Percentiles rank a stretch among this genome's conserved stretches.
Conservation (phyloP, 1,140 invertebrate species). For the Drosophila chauvacae region DNA sequence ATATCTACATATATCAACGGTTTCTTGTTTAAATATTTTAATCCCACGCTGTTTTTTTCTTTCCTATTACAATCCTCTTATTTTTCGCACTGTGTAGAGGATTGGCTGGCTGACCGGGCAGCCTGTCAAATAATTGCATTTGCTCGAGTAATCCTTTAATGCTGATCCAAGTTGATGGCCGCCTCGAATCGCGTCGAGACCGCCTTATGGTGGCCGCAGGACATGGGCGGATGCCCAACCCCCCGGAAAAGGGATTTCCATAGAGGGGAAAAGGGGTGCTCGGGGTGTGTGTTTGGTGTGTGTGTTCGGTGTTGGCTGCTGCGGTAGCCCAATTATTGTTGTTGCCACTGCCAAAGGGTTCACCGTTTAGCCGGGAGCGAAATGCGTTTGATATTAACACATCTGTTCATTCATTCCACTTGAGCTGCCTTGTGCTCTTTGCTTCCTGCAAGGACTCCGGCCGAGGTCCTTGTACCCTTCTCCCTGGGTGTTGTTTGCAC, state of each 20-base stretch:
- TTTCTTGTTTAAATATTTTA: no score
- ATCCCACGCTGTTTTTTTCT: background rate
- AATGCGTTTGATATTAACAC: constrained; percentile 84
- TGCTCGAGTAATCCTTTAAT: constrained; percentile 84
- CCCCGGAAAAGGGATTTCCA: constrained; percentile 19
- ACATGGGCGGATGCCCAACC: constrained; percentile 25
- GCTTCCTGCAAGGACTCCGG: constrained; percentile 4
- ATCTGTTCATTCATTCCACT: constrained; percentile 84
- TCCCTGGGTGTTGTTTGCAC: constrained; percentile 46
- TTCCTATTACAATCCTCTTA: fast-evolving
- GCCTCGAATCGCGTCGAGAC: constrained; percentile 27
- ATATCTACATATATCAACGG: background rate
- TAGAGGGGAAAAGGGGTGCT: background rate
- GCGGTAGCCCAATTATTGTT: constrained; percentile 80
- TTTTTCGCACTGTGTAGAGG: constrained; percentile 1
- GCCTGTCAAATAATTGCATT: constrained; percentile 84
- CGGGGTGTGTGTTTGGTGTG: constrained; percentile 9
- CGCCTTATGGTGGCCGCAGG: constrained; percentile 53
- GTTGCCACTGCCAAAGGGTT: constrained; percentile 68
- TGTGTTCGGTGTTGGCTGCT: constrained; percentile 67
- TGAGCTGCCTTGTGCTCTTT: constrained; percentile 61
- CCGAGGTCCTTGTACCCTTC: constrained; percentile 13
- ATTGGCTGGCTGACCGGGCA: constrained; percentile 27
- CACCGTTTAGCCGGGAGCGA: constrained; percentile 38
- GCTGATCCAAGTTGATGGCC: constrained; percentile 81